These are phyloP conservation scores for Rhinolophus sinicus DNA, from an alignment of 2,113 vertebrate genomes.

Conservation along the genomic window DNA sequence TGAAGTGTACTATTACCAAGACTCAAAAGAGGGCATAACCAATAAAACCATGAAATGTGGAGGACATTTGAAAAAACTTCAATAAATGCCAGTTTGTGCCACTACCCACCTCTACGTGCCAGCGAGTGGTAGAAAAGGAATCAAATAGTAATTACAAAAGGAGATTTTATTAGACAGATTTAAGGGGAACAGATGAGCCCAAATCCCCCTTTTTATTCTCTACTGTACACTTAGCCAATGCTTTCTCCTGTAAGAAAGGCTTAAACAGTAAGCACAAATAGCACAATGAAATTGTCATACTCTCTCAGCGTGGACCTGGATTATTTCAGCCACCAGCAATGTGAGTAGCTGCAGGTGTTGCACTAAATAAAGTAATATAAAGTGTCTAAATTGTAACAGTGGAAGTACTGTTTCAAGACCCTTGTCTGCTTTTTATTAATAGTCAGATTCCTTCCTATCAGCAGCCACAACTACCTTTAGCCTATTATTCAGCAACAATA, in stretches of 20 bases:
- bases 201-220: slow-evolving; percentile 69
- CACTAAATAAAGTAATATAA: slow-evolving; percentile 91
- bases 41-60: slow-evolving; percentile 23
- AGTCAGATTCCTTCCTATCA: slow-evolving; percentile 90
- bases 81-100: slow-evolving; percentile 50
- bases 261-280: slow-evolving; percentile 84
- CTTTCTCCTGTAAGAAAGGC: slow-evolving; percentile 70
- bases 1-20: slow-evolving; percentile 33
- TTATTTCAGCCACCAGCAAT: slow-evolving; percentile 88
- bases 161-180: slow-evolving; percentile 77
- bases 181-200: slow-evolving; percentile 68
- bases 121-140: slow-evolving; percentile 22
- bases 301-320: slow-evolving; percentile 84
- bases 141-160: slow-evolving; percentile 68
- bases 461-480: slow-evolving; percentile 85
- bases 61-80: not conserved
- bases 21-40: not conserved
- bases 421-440: slow-evolving; percentile 92
- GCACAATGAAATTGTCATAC: slow-evolving; percentile 85
- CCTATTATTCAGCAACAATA: slow-evolving; percentile 87
- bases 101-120: slow-evolving; percentile 48
- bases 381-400: slow-evolving; percentile 90
- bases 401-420: slow-evolving; percentile 88
- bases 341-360: slow-evolving; percentile 90
- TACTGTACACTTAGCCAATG: slow-evolving; percentile 75